phyloP scores from a whole-genome alignment of 2,797 vertebrate genomes.

The Chrosomus eos region DNA sequence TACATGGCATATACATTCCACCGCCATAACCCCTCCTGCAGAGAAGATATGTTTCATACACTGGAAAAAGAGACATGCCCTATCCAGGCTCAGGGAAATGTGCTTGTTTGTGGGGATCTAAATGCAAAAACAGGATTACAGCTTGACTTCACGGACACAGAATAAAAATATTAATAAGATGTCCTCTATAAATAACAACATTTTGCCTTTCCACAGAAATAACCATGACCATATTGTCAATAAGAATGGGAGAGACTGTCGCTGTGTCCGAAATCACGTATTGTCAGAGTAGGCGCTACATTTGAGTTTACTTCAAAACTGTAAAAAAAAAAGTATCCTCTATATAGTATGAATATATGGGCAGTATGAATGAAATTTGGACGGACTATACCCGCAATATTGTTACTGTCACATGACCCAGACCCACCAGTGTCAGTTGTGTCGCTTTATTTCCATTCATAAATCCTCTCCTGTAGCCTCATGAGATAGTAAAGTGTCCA shows the following conservation, averaged over 20 bases:
- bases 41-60: conserved; percentile 8
- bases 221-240: conserved; percentile 6
- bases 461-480: not conserved
- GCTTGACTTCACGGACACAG: not conserved
- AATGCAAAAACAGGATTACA: not conserved
- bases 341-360: not conserved
- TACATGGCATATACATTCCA: not conserved
- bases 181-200: conserved; percentile 2
- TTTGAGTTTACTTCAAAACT: not conserved
- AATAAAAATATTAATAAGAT: not conserved
- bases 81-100: not conserved
- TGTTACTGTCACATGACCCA: not conserved
- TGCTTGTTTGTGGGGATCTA: conserved; percentile 15
- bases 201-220: not conserved
- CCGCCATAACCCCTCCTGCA: not conserved
- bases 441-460: not conserved
- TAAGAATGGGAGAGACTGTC: not conserved
- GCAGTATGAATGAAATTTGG: not conserved
- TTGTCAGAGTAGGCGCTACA: too few species aligned
- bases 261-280: too few species aligned
- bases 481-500: not conserved
- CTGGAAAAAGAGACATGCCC: conserved; percentile 2
- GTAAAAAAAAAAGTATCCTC: not conserved
- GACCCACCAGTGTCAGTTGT: too few species aligned
- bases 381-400: not conserved